These are phyloP conservation scores for Homarus gammarus DNA, from an alignment of 2,888 invertebrate genomes.

Conservation along the genomic window DNA sequence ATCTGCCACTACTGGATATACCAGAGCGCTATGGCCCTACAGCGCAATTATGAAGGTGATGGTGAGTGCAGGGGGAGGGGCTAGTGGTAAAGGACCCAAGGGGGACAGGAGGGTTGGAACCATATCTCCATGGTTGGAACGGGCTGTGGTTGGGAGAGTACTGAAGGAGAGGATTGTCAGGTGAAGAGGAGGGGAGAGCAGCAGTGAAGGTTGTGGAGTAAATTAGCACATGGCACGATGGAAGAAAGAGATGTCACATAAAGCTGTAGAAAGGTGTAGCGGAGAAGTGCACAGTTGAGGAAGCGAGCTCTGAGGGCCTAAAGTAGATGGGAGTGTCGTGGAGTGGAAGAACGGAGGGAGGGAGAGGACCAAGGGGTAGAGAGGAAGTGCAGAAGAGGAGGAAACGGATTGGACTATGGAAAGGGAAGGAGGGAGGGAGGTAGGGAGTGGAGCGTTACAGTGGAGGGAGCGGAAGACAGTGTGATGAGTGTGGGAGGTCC, in stretches of 20 bases:
- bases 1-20: too few relatives aligned
- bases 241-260: too few relatives aligned
- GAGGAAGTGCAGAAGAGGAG: not conserved
- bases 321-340: too few relatives aligned
- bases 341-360: not conserved
- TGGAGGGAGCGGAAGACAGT: conserved; percentile 11
- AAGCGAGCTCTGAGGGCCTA: too few relatives aligned
- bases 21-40: not conserved
- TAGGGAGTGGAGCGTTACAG: not conserved
- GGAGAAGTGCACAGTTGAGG: too few relatives aligned
- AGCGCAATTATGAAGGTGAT: not conserved
- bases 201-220: too few relatives aligned
- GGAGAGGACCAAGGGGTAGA: not conserved
- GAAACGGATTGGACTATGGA: too few relatives aligned
- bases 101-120: not conserved
- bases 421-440: not conserved
- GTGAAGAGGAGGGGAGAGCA: conserved; percentile 6
- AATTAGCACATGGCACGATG: too few relatives aligned
- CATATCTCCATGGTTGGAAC: too few relatives aligned
- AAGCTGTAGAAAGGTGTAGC: too few relatives aligned
- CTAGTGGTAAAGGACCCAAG: not conserved
- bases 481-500: conserved; percentile 50
- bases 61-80: not conserved
- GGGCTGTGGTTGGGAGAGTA: not conserved
- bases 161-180: not conserved